Base-by-base conservation (phyloP, 1,140 invertebrate species). In the Orchesella cincta region DNA sequence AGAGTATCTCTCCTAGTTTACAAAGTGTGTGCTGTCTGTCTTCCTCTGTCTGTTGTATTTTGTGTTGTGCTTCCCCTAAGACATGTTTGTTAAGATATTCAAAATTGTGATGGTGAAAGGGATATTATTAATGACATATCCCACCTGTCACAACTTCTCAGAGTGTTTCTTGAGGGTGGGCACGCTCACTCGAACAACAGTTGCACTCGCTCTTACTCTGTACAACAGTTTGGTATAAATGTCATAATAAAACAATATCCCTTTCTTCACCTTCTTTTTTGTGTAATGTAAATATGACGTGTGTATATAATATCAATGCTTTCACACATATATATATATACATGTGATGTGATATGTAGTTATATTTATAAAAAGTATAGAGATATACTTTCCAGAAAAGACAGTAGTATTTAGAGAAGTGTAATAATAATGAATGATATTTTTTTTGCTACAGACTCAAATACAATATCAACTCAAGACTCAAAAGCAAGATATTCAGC, bases 391-490 rank as follows among this genome's bases (percentile, higher is more conserved):
- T 8, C 14, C 18, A 29, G 31, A 71, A 71, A 33, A 71, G 29
- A n/a, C 31, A 71, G 29, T 33, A 33, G 14, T 5, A 2, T 16
- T 71, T 26, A 62, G 12, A 62, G 5, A 16, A 62, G 12, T n/a
- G 23, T 62, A 26, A 18, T 62, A 62, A 18, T 8, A n/a, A 62
- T 62, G 23, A n/a, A 62, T 33, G 26, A 16, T 12, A 70, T 29
- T 70, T 33, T n/a, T n/a, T 12, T 70, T n/a, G 14, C 64, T 70
- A 70, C 33, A 70, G 28, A 70, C 14, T 29, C 33, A 70, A 33
- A 70, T 70, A 70, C 28, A 70, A 70, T 29, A 33, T 16, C 33
- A 76, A 76, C 62, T 76, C 62, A 76, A 46, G 57, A 76, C 33
- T 46, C 64, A 76, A 72, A 76, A 73, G 51, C 71, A 71, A 46